Base-by-base conservation (phyloP, 2,888 invertebrate species). In the Omphaloscelis lunosa region DNA sequence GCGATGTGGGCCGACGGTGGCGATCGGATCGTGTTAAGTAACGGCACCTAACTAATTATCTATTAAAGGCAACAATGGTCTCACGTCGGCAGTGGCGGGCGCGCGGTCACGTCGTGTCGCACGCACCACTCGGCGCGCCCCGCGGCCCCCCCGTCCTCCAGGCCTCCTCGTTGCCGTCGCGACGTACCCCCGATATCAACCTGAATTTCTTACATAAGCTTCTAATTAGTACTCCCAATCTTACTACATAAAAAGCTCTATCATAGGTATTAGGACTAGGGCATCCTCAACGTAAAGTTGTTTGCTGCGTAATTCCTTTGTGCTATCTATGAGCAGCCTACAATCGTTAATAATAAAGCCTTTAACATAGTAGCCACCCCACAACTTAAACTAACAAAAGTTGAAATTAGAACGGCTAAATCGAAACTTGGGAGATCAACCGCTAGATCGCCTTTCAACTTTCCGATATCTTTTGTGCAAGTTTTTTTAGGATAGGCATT, bases 41-140 rank as follows among this genome's bases (percentile, higher is more conserved):
- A 96, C 96, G 96, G 96, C 93, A 95, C 89, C 93, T 91, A 93
- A 93, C 96, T 96, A 96, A 96, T 96, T 96, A 96, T 93, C 95
- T 95, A 95, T 96, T 95, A 95, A 90, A 93, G 93, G 91, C 95
- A 94, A 96, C 96, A 96, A 96, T 95, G 93, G 95, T 92, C 93
- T 91, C 95, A 95, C 95, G 95, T 95, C 93, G 91, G 85, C 89
- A 89, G 80, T 83, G 90, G 88, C 88, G 88, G 85, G 89, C 88
- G 89, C 89, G 85, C 90, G 87, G 89, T 90, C 92, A 91, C 92
- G 91, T 92, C 92, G 89, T 89, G 89, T 89, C 87, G 89, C 90
- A 92, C 92, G 92, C 90, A 90, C 90, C 88, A 83, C 86, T 79
- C 84, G 73, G 71, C 80, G 83, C 87, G 78, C 79, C 87, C 79